Conservation (phyloP, 2,113 vertebrate genomes). For the Nibea albiflora region DNA sequence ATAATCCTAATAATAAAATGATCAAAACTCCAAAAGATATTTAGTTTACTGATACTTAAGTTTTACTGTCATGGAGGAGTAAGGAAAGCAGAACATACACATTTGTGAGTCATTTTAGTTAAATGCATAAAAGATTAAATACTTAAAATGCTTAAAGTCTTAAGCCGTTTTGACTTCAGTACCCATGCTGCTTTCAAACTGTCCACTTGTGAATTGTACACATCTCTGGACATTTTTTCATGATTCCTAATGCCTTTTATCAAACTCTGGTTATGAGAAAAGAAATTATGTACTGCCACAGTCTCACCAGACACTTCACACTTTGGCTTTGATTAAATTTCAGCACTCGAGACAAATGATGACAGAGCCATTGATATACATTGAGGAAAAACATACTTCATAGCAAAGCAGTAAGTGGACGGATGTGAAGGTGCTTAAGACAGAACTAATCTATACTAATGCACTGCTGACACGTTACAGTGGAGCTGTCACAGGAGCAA, state of each 20-base stretch:
- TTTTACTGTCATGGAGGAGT: too few species aligned
- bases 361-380: neutral
- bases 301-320: neutral
- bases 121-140: too few species aligned
- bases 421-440: neutral
- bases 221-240: too few species aligned
- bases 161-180: too few species aligned
- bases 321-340: conserved; percentile 11
- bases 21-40: too few species aligned
- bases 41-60: too few species aligned
- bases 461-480: neutral
- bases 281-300: neutral
- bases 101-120: too few species aligned
- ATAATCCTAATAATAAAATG: too few species aligned
- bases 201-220: too few species aligned
- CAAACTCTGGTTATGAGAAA: neutral
- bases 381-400: neutral
- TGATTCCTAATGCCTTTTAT: neutral
- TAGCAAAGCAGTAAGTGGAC: neutral
- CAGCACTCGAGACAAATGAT: neutral
- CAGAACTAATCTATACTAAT: neutral
- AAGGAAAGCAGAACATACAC: too few species aligned
- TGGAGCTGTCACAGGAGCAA: neutral
- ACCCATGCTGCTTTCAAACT: too few species aligned
- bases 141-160: too few species aligned